These are phyloP conservation scores for Urocynchramus pylzowi DNA, from an alignment of 2,113 vertebrate genomes.

Conservation along the genomic window DNA sequence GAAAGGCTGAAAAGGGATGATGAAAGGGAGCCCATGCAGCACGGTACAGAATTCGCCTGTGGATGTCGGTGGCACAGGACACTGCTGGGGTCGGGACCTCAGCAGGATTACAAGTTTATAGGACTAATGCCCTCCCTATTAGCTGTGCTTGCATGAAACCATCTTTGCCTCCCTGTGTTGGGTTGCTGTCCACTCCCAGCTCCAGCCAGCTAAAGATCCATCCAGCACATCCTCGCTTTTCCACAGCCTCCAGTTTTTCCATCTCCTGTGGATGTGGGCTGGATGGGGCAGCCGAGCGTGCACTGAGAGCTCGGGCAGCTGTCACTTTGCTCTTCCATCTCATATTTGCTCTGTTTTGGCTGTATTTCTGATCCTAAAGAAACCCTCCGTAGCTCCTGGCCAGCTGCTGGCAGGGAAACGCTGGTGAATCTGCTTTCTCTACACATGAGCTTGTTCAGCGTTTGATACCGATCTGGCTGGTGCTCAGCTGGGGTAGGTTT, in stretches of 20 bases:
- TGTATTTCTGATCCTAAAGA: background rate
- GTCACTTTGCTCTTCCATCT: background rate
- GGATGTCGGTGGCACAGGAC: conserved; percentile 9
- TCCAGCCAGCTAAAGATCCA: background rate
- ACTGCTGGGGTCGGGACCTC: background rate
- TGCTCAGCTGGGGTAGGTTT: conserved; percentile 33
- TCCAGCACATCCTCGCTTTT: background rate
- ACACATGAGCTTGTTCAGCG: background rate
- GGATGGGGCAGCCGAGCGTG: background rate
- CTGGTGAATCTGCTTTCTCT: background rate
- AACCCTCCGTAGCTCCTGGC: background rate
- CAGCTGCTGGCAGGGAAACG: conserved; percentile 10
- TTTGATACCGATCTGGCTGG: background rate
- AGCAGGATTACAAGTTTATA: background rate
- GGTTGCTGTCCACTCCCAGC: fast-evolving
- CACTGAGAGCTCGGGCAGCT: background rate
- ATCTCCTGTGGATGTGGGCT: background rate
- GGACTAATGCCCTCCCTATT: background rate
- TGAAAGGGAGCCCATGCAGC: background rate
- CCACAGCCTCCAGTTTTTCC: background rate
- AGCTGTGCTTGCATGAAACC: background rate
- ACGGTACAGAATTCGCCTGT: background rate
- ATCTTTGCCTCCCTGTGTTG: background rate
- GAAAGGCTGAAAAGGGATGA: conserved; percentile 26
- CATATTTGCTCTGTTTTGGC: background rate